Conservation (phyloP, 2,797 vertebrate species). For the Ambastaia sidthimunki region DNA sequence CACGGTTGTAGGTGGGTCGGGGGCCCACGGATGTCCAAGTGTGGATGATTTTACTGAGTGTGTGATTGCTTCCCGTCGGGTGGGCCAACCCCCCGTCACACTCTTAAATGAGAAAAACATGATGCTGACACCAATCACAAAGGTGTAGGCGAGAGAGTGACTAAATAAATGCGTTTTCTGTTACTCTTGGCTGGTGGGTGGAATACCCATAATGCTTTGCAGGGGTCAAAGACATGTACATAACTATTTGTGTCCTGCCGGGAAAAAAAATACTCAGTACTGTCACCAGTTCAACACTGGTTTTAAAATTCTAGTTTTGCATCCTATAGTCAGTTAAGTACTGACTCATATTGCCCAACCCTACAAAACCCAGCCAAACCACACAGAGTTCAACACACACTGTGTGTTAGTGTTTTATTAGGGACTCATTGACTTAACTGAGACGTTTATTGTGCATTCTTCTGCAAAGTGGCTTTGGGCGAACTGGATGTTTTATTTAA, state of each 20-base stretch:
- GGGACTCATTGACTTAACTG: slow-evolving; percentile 6
- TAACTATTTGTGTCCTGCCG: slow-evolving; percentile 17
- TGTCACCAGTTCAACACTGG: neutral
- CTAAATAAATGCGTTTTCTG: neutral
- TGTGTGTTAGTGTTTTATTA: slow-evolving; percentile 29
- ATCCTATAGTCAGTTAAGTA: neutral
- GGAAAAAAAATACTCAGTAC: slow-evolving; percentile 4
- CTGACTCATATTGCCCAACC: neutral
- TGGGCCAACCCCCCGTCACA: slow-evolving; percentile 36
- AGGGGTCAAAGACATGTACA: neutral
- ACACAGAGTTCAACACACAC: neutral
- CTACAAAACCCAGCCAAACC: neutral
- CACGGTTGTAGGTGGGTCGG: slow-evolving; percentile 2
- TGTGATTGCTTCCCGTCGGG: slow-evolving; percentile 54
- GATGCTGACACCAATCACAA: slow-evolving; percentile 30
- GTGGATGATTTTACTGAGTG: slow-evolving; percentile 59
- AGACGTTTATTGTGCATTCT: slow-evolving; percentile 22
- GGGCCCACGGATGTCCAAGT: slow-evolving; percentile 45
- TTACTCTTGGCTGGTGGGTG: neutral
- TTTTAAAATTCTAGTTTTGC: neutral
- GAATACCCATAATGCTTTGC: slow-evolving; percentile 14
- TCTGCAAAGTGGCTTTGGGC: slow-evolving; percentile 17
- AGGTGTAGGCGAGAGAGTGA: slow-evolving; percentile 1
- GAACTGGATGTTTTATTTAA: slow-evolving; percentile 49
- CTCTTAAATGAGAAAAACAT: slow-evolving; percentile 46